A percentile compares a stretch with the other conserved stretches of the same genome.
Evolutionary conservation across 2,113 vertebrate species (phyloP).

Genomic region (Baryphthengus martii): DNA sequence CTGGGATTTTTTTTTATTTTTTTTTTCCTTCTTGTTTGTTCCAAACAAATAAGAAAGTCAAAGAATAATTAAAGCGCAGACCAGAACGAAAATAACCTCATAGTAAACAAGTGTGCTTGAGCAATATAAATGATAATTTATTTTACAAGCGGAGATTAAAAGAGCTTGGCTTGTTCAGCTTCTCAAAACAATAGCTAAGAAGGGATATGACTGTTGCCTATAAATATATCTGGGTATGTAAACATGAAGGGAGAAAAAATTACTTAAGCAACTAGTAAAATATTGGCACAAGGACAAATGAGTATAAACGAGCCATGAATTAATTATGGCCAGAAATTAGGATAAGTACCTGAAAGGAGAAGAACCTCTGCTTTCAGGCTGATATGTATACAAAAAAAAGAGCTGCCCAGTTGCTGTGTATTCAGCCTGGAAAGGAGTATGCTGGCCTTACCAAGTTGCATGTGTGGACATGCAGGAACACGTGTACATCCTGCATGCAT

Average conservation of each 20-base stretch:
- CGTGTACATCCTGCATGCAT: rapidly evolving
- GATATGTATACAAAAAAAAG: not conserved
- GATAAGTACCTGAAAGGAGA: not conserved
- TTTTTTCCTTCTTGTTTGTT: not conserved
- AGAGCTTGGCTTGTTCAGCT: slow-evolving; percentile 42
- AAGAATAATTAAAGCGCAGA: slow-evolving; percentile 24
- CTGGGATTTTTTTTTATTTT: not conserved
- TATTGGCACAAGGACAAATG: slow-evolving; percentile 46
- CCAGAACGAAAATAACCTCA: not conserved
- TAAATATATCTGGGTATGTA: slow-evolving; percentile 27
- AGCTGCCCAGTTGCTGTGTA: not conserved
- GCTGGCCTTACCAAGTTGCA: not conserved
- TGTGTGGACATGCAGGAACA: not conserved
- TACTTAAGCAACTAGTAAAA: slow-evolving; percentile 18
- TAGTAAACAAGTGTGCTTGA: slow-evolving; percentile 23
- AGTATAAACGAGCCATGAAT: slow-evolving; percentile 9
- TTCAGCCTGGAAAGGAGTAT: not conserved
- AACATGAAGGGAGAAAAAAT: slow-evolving; percentile 14
- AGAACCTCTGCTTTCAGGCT: not conserved
- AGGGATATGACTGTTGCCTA: not conserved
- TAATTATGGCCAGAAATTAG: slow-evolving; percentile 32
- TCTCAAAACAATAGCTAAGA: slow-evolving; percentile 34
- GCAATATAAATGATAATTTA: slow-evolving; percentile 56
- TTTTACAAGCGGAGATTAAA: slow-evolving; percentile 42
- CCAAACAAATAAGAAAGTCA: not conserved